phyloP scores from a whole-genome alignment of 2,113 vertebrate species.

The Hydrochoerus hydrochaeris region DNA sequence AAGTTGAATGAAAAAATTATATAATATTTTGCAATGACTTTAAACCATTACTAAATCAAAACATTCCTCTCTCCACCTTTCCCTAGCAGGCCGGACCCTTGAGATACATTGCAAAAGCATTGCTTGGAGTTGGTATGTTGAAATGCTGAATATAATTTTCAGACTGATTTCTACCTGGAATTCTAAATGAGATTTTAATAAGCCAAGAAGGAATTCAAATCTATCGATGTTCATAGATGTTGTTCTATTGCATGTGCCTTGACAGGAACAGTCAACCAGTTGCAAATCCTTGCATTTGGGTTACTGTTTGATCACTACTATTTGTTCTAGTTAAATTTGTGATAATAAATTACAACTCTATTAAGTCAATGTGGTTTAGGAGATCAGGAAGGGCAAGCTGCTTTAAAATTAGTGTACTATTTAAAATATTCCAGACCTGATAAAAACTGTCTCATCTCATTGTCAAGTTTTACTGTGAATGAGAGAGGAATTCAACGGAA shows the following conservation, averaged over 20 bases:
- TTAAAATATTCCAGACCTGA: not conserved
- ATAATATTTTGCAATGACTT: conserved; percentile 61
- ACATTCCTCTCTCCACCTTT: not conserved
- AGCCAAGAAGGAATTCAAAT: conserved; percentile 49
- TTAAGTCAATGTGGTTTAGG: conserved; percentile 1
- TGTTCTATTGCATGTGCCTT: not conserved
- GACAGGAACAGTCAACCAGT: not conserved
- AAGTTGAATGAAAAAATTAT: conserved; percentile 73
- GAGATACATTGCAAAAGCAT: conserved; percentile 44
- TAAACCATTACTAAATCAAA: conserved; percentile 75
- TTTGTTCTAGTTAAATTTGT: not conserved
- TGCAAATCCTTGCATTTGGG: conserved; percentile 31
- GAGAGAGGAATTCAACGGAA: not conserved
- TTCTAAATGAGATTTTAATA: conserved; percentile 72
- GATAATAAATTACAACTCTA: not conserved
- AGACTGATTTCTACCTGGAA: conserved; percentile 57
- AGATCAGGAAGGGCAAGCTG: not conserved
- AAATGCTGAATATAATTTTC: conserved; percentile 48
- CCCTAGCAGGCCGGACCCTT: not conserved
- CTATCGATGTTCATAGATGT: conserved; percentile 16
- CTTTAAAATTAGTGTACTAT: not conserved
- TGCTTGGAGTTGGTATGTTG: conserved; percentile 41
- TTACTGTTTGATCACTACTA: not conserved
- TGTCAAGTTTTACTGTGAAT: not conserved
- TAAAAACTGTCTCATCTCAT: conserved; percentile 29